Base-by-base conservation (phyloP, 2,888 invertebrate species). In the Marronus borbonicus region DNA sequence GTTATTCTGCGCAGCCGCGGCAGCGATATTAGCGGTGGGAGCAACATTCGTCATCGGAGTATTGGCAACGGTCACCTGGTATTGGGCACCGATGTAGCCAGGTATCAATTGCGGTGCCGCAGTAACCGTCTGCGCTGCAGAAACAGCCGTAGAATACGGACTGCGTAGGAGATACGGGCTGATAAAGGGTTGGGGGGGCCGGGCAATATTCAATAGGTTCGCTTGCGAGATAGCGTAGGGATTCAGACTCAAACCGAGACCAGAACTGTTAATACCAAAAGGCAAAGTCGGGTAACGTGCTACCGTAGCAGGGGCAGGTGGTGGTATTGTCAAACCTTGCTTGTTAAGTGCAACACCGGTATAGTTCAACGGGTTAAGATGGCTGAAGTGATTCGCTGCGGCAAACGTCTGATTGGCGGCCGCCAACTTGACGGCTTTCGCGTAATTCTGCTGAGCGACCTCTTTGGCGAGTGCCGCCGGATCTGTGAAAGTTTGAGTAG, bases 371-470 rank as follows among this genome's bases (percentile, higher is more conserved):
- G 93, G 92, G 79, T 92, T 91, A 55, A 93, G 87, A 20, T 91
- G 91, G 83, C 89, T 91, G 83, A 86, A 39, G 55, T 81, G 66
- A 60, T 86, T 87, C 79, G 81, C 78, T 62, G 84, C 82, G 79
- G 83, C 78, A 76, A 84, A 80, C 72, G 83, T 80, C 44, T 83
- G 84, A 84, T 85, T 87, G 44, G 89, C 90, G 66, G 90, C 90
- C 8, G 92, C 92, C 81, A 92, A 87, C 85, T 93, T 93, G 68
- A 95, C 90, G 14, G 93, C 94, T 87, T 94, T 94, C 52, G 94
- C 93, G 88, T 95, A 95, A 87, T 93, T 95, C 89, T 95, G 95
- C 87, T 95, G 95, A 55, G 95, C 95, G 81, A 95, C 94, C 85
- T 95, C 95, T 86, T 95, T 95, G 84, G 95, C 95, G 81, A 94